Percentiles rank a stretch among this genome's conserved stretches.
phyloP scores from a whole-genome alignment of 1,140 invertebrate species.

The Dufourea novaeangliae region DNA sequence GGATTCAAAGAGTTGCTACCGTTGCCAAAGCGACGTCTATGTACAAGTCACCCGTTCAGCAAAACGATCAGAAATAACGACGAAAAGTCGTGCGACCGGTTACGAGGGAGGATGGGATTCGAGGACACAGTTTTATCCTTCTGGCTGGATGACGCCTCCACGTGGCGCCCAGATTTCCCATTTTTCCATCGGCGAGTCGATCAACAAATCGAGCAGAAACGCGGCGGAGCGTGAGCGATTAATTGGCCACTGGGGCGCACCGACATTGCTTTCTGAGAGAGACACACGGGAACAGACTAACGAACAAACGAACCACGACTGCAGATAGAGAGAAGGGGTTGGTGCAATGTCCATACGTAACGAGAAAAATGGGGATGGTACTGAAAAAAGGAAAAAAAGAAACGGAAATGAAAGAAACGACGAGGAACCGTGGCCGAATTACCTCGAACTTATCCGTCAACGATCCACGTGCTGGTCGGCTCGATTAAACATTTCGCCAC shows the following conservation, averaged over 20 bases:
- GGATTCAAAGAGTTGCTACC: too few relatives aligned
- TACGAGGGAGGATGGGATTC: too few relatives aligned
- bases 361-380: constrained; percentile 1
- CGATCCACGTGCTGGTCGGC: constrained; percentile 37
- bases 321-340: not conserved
- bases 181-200: constrained; percentile 26
- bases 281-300: constrained; percentile 10
- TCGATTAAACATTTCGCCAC: constrained; percentile 65
- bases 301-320: constrained; percentile 44
- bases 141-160: too few relatives aligned
- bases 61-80: not conserved
- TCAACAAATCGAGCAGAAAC: constrained; percentile 27
- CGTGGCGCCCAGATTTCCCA: constrained; percentile 15
- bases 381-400: constrained; percentile 3
- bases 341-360: not conserved
- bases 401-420: not conserved
- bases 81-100: constrained; percentile 14
- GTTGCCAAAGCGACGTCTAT: too few relatives aligned
- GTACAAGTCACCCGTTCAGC: too few relatives aligned
- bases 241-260: constrained; percentile 50
- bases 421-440: constrained; percentile 42
- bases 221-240: constrained; percentile 55
- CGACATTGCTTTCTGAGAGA: constrained; percentile 17
- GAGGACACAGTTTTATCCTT: too few relatives aligned
- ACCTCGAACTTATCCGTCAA: constrained; percentile 26